Base-by-base conservation (phyloP, 2,797 vertebrate species). In the Helicolenus hilgendorfi region DNA sequence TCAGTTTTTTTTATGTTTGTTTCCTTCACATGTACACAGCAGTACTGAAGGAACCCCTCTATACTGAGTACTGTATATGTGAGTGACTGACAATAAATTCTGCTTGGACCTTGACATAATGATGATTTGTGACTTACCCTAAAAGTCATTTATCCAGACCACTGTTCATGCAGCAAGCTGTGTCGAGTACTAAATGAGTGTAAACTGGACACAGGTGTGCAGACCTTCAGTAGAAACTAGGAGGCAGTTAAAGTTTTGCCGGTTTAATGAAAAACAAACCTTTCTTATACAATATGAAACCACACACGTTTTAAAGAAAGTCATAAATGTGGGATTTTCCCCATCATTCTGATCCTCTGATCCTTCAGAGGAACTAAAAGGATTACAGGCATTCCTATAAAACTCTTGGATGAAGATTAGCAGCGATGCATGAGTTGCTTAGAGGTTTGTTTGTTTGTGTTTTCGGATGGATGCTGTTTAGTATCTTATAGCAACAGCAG, bases 401-500 rank as follows among this genome's bases (percentile, higher is more conserved):
- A 79, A 72, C 26, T 71, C 4, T 9, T 22, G 71, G 58, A 85
- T 84, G 62, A 87, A 64, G 79, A 74, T 13, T n/a, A 74, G 59
- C 81, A 75, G 64, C 2, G 9, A 76, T n/a, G 86, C 83, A 65
- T 65, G 71, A 73, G 56, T n/a, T 38, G 4, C 53, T 88, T 60
- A 38, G 35, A 63, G 9, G 79, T 79, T 72, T 92, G 78, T 89
- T 83, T 89, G 70, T 49, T 20, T 15, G 38, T 45, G 27, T 82
- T 35, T 49, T 69, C 1, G 2, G 59, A 79, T 76, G 59, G 85
- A 86, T 78, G 89, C 35, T 83, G 62, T 89, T 83, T 49, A 26
- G 83, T 71, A 31, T 75, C 67, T 41, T 55, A 22, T 69, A 29
- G 72, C 83, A 83, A 82, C 92, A 88, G 41, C 45, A 56, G 49